Evolutionary conservation across 1,140 invertebrate genomes (phyloP).

Genomic region (Drosophila insularis): DNA sequence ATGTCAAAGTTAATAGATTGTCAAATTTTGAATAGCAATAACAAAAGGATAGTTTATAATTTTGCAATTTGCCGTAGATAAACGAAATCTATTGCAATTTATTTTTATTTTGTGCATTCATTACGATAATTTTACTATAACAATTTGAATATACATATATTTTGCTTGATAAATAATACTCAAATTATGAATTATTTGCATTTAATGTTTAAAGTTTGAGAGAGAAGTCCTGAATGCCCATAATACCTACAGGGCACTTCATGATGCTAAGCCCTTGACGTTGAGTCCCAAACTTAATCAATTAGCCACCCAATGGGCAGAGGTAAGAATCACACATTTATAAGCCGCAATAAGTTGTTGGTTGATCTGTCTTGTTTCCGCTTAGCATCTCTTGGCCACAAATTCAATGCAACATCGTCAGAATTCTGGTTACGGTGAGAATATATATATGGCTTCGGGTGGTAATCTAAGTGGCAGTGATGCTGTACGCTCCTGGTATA

Average conservation of each 20-base stretch:
- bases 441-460: conserved; percentile 88
- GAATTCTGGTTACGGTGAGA: conserved; percentile 91
- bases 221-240: conserved; percentile 57
- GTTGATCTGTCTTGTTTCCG: not conserved
- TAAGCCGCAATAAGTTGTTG: conserved; percentile 1
- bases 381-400: conserved; percentile 47
- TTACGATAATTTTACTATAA: not conserved
- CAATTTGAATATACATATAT: not conserved
- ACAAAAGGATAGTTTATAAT: not conserved
- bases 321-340: conserved; percentile 25
- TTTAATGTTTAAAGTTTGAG: conserved; percentile 41
- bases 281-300: conserved; percentile 29
- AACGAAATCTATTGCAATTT: not conserved
- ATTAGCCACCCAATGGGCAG: conserved; percentile 58
- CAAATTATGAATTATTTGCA: not conserved
- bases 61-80: not conserved
- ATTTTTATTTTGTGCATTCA: not conserved
- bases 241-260: conserved; percentile 48
- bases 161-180: not conserved
- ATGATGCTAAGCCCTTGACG: conserved; percentile 37
- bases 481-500: conserved; percentile 86
- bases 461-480: conserved; percentile 84
- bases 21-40: not conserved
- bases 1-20: no score
- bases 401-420: conserved; percentile 85